These are phyloP conservation scores for Sceloporus tristichus DNA, from an alignment of 2,113 vertebrate species.

Conservation along the genomic window DNA sequence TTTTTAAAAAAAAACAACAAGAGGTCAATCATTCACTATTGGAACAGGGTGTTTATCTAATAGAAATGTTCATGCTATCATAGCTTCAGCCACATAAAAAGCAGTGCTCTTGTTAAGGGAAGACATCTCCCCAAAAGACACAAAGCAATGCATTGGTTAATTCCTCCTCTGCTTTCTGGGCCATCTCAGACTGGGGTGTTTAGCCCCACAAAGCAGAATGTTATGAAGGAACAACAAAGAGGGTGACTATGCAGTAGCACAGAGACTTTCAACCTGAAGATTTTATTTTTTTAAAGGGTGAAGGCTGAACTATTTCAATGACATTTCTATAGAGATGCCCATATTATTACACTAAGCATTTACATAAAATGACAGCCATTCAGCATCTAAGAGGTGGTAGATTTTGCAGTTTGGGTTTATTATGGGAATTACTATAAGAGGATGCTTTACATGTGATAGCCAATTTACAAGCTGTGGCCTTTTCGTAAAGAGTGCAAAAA, in stretches of 20 bases:
- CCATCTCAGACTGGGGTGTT: slow-evolving; percentile 63
- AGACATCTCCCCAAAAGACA: slow-evolving; percentile 29
- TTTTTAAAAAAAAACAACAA: slow-evolving; percentile 35
- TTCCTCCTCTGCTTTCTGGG: slow-evolving; percentile 49
- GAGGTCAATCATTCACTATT: slow-evolving; percentile 43
- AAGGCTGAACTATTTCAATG: slow-evolving; percentile 70
- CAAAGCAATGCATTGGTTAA: slow-evolving; percentile 64
- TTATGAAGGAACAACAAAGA: slow-evolving; percentile 47
- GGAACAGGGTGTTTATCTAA: slow-evolving; percentile 61
- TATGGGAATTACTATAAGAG: slow-evolving; percentile 16
- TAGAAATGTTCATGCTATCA: slow-evolving; percentile 54
- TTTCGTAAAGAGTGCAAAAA: slow-evolving; percentile 4
- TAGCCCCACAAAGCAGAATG: slow-evolving; percentile 36
- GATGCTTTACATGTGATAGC: slow-evolving; percentile 14
- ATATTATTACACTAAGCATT: slow-evolving; percentile 61
- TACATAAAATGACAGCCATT: slow-evolving; percentile 59
- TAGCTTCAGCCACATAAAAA: slow-evolving; percentile 40
- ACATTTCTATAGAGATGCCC: slow-evolving; percentile 62
- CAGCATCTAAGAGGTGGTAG: slow-evolving; percentile 51
- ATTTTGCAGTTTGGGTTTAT: slow-evolving; percentile 32
- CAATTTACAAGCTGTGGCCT: slow-evolving; percentile 34
- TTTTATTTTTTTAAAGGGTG: slow-evolving; percentile 43
- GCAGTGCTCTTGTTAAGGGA: slow-evolving; percentile 41
- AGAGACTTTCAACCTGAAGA: slow-evolving; percentile 72
- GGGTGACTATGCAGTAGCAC: slow-evolving; percentile 13